Conservation (phyloP, 2,113 vertebrate genomes). For the Seriola quinqueradiata region DNA sequence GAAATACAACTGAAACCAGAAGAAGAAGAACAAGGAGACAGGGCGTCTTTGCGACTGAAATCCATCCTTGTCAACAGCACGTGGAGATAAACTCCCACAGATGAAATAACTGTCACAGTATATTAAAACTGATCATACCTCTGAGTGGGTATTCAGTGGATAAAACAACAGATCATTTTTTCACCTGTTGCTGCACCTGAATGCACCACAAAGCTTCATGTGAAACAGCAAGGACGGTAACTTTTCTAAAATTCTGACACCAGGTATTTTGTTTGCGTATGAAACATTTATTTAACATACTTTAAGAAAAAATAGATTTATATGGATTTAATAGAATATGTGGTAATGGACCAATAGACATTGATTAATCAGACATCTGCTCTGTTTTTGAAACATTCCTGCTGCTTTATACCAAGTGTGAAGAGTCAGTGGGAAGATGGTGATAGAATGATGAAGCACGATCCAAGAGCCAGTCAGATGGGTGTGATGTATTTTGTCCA, state of each 20-base stretch:
- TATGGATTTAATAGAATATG: neutral
- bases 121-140: neutral
- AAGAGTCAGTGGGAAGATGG: no score
- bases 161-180: no score
- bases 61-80: no score
- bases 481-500: conserved; percentile 16
- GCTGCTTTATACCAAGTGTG: conserved; percentile 11
- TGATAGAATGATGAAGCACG: neutral
- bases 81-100: neutral
- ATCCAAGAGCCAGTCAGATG: neutral
- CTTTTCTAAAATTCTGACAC: neutral
- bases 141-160: neutral
- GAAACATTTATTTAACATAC: neutral
- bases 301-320: neutral
- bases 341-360: neutral
- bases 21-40: no score
- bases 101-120: neutral
- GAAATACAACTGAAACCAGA: neutral
- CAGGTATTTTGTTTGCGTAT: neutral
- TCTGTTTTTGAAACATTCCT: neutral
- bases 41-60: neutral
- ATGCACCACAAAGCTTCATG: neutral
- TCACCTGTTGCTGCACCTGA: neutral
- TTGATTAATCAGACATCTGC: neutral
- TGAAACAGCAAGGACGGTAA: neutral